Evolutionary conservation across 2,797 vertebrate species (phyloP).

Genomic region (Menidia menidia): DNA sequence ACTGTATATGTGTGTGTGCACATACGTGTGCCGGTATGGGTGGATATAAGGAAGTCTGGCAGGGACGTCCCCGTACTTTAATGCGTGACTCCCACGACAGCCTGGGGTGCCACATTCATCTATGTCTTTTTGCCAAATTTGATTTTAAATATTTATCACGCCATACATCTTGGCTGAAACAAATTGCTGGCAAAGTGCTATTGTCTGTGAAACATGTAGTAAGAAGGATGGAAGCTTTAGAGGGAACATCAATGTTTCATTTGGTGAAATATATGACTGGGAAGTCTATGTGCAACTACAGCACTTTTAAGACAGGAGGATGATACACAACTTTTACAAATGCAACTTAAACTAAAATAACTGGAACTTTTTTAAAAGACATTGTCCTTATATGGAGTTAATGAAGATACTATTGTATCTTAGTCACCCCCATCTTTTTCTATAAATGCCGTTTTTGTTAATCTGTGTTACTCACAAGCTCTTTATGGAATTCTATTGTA

Average conservation of each 20-base stretch:
- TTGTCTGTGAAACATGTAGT: slow-evolving; percentile 93
- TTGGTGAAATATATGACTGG: slow-evolving; percentile 92
- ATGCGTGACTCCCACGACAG: slow-evolving; percentile 83
- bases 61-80: slow-evolving; percentile 67
- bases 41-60: slow-evolving; percentile 36
- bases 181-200: slow-evolving; percentile 99
- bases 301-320: slow-evolving; percentile 68
- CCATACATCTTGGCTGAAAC: slow-evolving; percentile 96
- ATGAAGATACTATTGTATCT: neutral
- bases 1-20: slow-evolving; percentile 7
- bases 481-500: neutral
- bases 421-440: neutral
- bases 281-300: slow-evolving; percentile 75
- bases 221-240: slow-evolving; percentile 98
- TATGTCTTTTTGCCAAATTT: slow-evolving; percentile 99
- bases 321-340: slow-evolving; percentile 60
- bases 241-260: slow-evolving; percentile 99
- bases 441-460: neutral
- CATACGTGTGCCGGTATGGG: slow-evolving; percentile 18
- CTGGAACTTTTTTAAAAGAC: too few species aligned
- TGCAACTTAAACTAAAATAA: neutral
- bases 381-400: slow-evolving; percentile 10
- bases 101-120: slow-evolving; percentile 92
- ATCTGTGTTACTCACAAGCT: slow-evolving; percentile 7
- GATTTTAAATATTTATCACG: slow-evolving; percentile 99